Conservation (phyloP, 2,797 vertebrate species). For the Brachymystax lenok region DNA sequence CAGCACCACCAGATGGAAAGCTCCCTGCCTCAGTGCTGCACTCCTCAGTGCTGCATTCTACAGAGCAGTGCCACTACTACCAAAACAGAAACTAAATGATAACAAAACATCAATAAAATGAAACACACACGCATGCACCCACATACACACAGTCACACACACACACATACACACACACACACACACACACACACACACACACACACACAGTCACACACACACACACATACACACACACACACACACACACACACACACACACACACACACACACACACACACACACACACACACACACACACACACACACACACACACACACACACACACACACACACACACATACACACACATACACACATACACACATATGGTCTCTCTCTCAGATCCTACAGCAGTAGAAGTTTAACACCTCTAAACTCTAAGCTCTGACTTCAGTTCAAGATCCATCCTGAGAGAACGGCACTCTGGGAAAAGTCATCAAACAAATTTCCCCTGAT, state of each 20-base stretch:
- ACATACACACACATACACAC: too few relatives aligned
- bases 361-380: too few relatives aligned
- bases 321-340: too few relatives aligned
- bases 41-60: not conserved
- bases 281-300: too few relatives aligned
- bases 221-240: too few relatives aligned
- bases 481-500: not conserved
- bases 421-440: not conserved
- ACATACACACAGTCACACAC: not conserved
- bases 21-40: conserved; percentile 25
- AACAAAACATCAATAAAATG: not conserved
- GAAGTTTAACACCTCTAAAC: not conserved
- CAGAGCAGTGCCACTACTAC: conserved; percentile 23
- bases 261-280: too few relatives aligned
- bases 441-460: not conserved
- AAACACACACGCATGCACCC: not conserved
- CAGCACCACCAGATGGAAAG: conserved; percentile 48
- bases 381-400: not conserved
- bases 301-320: too few relatives aligned
- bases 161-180: not conserved
- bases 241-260: too few relatives aligned
- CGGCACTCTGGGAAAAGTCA: not conserved
- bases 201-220: not conserved
- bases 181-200: not conserved
- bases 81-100: not conserved